Base-by-base conservation (phyloP, 2,888 invertebrate genomes). In the Himalopsyche tibetana region DNA sequence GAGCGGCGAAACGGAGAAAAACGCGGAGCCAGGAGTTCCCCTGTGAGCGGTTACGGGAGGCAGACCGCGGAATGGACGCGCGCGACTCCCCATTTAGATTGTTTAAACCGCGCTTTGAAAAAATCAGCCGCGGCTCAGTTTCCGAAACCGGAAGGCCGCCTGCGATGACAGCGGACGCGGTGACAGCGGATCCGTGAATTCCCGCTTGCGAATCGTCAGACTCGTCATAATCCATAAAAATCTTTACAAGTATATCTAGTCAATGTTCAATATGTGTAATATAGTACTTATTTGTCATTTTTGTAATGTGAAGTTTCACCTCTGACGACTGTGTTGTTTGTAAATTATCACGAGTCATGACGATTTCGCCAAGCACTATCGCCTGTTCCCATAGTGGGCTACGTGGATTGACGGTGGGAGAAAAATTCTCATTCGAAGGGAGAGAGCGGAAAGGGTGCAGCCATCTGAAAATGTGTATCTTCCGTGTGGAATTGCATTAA, bases 1-100 rank as follows among this genome's bases (percentile, higher is more conserved):
- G 36, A 86, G 84, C 55, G 80, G 84, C 19, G 87, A 86, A 17
- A 69, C 79, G 2, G 87, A 86, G 56, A 42, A 55, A 40, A 79
- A 45, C 51, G 82, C 42, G 42, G 88, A 87, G 82, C 74, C 84
- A 17, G 85, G 85, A 63, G 88, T 88, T 74, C 87, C 87, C 82
- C 86, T 88, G 82, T 88, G 87, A 86, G 87, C 83, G n/a, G 12
- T 28, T 15, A 11, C 9, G 4, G 12, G 15, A 51, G 17, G 11
- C 45, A 42, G 38, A 40, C 45, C 81, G 17, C 45, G 40, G 40
- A 28, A 81, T 4, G 11, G 9, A 74, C 11, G 36, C 11, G 6
- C 45, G 12, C 42, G 28, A 19, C 85, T 69, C 36, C 55, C 56
- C 80, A 12, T 55, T 55, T n/a, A n/a, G 74, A 55, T 28, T 38